A percentile compares a stretch with the other conserved stretches of the same genome.
Evolutionary conservation across 2,888 invertebrate species (phyloP).

Genomic region (Diadromus collaris): DNA sequence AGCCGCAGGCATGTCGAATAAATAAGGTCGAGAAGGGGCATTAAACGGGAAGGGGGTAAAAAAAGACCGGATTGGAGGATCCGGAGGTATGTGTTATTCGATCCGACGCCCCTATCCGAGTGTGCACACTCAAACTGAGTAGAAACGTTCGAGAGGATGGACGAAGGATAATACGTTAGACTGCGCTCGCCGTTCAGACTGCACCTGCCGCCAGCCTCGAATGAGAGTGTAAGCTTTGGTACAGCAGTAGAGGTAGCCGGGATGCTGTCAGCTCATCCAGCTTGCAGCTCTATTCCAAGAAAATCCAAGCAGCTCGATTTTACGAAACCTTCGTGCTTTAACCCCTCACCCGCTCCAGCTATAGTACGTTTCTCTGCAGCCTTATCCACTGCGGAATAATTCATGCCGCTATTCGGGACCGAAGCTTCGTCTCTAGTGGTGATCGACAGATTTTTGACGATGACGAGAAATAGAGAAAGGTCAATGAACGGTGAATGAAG

Average conservation of each 20-base stretch:
- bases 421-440: background rate
- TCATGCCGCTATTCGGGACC: constrained; percentile 48
- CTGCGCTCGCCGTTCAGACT: constrained; percentile 38
- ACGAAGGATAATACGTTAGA: constrained; percentile 60
- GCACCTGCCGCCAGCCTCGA: constrained; percentile 49
- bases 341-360: background rate
- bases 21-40: constrained; percentile 20
- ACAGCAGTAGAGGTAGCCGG: background rate
- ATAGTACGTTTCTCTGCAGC: constrained; percentile 41
- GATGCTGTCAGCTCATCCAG: constrained; percentile 43
- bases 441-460: constrained; percentile 9
- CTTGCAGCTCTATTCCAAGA: constrained; percentile 56
- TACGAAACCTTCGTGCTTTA: constrained; percentile 20
- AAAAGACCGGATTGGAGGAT: constrained; percentile 6
- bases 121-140: constrained; percentile 56
- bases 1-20: constrained; percentile 43
- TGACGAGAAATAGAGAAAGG: background rate
- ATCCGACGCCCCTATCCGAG: constrained; percentile 51
- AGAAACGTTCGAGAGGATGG: constrained; percentile 55
- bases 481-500: background rate
- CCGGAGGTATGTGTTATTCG: constrained; percentile 57
- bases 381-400: constrained; percentile 59
- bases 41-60: background rate
- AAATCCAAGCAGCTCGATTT: constrained; percentile 54
- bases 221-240: constrained; percentile 23